phyloP scores from a whole-genome alignment of 2,888 invertebrate genomes.

The Apotomis capreana region DNA sequence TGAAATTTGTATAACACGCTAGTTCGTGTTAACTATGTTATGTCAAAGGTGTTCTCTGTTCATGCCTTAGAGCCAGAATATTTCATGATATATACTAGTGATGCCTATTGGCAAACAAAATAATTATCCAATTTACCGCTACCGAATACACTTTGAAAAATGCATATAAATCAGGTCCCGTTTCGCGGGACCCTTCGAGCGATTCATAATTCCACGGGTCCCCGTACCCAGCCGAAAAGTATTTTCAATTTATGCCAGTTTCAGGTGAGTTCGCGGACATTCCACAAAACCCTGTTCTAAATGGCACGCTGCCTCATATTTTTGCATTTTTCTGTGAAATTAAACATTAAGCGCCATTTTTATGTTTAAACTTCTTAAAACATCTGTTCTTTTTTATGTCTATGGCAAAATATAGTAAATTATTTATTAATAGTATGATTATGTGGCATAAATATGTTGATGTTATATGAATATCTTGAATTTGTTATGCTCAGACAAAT shows the following conservation, averaged over 20 bases:
- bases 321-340: slow-evolving; percentile 18
- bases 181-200: slow-evolving; percentile 25
- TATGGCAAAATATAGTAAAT: too few species aligned
- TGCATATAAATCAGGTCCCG: slow-evolving; percentile 31
- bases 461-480: too few species aligned
- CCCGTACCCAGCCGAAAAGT: slow-evolving; percentile 27
- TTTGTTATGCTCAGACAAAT: too few species aligned
- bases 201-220: slow-evolving; percentile 30
- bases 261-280: slow-evolving; percentile 36
- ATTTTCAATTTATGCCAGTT: slow-evolving; percentile 42
- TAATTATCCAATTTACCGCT: background rate
- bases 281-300: slow-evolving; percentile 24
- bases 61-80: too few species aligned
- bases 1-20: too few species aligned
- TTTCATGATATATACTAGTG: too few species aligned
- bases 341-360: slow-evolving; percentile 13
- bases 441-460: too few species aligned
- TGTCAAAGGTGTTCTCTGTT: too few species aligned
- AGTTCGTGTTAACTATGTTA: too few species aligned
- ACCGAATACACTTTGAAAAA: slow-evolving; percentile 24
- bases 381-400: background rate
- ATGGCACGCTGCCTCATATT: slow-evolving; percentile 21
- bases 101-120: too few species aligned
- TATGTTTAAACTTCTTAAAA: slow-evolving; percentile 1
- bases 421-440: too few species aligned